Percentiles rank a stretch among this genome's conserved stretches.
phyloP scores from a whole-genome alignment of 2,888 invertebrate genomes.

The Lasioglossum vierecki region DNA sequence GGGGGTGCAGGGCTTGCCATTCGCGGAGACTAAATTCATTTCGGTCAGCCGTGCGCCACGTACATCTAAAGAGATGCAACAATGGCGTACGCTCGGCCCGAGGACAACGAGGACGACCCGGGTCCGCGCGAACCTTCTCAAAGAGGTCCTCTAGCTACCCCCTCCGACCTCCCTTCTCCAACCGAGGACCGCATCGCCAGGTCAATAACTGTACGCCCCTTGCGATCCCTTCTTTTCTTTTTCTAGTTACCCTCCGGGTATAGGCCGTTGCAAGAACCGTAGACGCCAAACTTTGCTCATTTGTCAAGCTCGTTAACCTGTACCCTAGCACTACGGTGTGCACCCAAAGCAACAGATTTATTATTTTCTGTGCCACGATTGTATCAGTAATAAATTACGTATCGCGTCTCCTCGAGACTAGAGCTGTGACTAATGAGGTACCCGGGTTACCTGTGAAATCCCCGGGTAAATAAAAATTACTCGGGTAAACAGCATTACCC shows the following conservation, averaged over 20 bases:
- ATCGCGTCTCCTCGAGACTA: not conserved
- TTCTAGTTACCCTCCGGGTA: not conserved
- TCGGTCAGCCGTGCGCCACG: conserved; percentile 17
- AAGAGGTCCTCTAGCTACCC: conserved; percentile 35
- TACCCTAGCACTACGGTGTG: not conserved
- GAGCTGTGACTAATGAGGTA: too few relatives aligned
- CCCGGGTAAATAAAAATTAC: too few relatives aligned
- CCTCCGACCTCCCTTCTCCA: conserved; percentile 26
- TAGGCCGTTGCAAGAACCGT: not conserved
- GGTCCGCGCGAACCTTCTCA: conserved; percentile 44
- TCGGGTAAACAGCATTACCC: too few relatives aligned
- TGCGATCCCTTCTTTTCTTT: not conserved
- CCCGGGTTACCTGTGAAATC: too few relatives aligned
- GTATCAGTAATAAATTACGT: conserved; percentile 36
- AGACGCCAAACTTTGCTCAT: not conserved
- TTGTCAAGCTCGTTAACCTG: not conserved
- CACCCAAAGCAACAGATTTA: too few relatives aligned
- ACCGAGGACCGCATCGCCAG: conserved; percentile 21
- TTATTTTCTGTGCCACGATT: not conserved
- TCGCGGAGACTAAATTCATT: conserved; percentile 38
- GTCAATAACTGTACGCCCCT: conserved; percentile 60
- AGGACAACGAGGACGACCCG: conserved; percentile 24
- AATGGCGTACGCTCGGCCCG: conserved; percentile 29
- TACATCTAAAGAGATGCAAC: conserved; percentile 35
- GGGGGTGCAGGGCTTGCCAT: conserved; percentile 6